Conservation (phyloP, 2,113 vertebrate species). For the Forbesichthys papilliferus region DNA sequence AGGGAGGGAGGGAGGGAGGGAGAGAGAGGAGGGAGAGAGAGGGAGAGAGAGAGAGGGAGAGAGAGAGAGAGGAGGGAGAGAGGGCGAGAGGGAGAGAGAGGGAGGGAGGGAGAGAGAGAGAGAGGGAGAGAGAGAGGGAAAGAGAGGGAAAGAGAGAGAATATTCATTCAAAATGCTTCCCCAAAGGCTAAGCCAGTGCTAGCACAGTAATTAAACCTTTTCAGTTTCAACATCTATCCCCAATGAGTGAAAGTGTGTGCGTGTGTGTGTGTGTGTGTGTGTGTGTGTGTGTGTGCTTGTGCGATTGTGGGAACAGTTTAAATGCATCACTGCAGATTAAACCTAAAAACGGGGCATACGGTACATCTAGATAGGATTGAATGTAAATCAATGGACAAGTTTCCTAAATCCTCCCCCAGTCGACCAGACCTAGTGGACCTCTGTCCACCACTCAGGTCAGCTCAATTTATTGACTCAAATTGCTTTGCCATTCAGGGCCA, state of each 20-base stretch:
- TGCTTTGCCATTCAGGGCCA: slow-evolving; percentile 2
- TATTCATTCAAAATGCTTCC: slow-evolving; percentile 74
- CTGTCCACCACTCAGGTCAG: slow-evolving; percentile 6
- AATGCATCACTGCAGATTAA: slow-evolving; percentile 48
- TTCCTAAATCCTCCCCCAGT: slow-evolving; percentile 19
- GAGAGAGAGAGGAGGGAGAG: no score
- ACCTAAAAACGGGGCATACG: slow-evolving; percentile 16
- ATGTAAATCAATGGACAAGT: slow-evolving; percentile 35
- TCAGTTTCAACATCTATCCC: slow-evolving; percentile 61
- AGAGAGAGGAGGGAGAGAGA: slow-evolving; percentile 32
- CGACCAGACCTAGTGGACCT: neutral
- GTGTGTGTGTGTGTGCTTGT: neutral
- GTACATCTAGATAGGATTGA: slow-evolving; percentile 25
- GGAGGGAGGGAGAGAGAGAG: no score
- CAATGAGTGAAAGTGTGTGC: slow-evolving; percentile 38
- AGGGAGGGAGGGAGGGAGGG: slow-evolving; percentile 5
- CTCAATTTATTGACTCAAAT: slow-evolving; percentile 9
- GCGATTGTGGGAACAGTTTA: slow-evolving; percentile 9
- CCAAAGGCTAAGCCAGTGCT: slow-evolving; percentile 51
- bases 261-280: slow-evolving; percentile 7
- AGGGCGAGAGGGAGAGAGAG: neutral
- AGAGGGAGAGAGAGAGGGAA: neutral
- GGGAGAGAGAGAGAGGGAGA: no score
- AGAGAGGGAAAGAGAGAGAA: slow-evolving; percentile 35
- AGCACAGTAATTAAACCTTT: slow-evolving; percentile 71